Evolutionary conservation across 2,888 invertebrate species (phyloP).

Genomic region (Bombylius major): DNA sequence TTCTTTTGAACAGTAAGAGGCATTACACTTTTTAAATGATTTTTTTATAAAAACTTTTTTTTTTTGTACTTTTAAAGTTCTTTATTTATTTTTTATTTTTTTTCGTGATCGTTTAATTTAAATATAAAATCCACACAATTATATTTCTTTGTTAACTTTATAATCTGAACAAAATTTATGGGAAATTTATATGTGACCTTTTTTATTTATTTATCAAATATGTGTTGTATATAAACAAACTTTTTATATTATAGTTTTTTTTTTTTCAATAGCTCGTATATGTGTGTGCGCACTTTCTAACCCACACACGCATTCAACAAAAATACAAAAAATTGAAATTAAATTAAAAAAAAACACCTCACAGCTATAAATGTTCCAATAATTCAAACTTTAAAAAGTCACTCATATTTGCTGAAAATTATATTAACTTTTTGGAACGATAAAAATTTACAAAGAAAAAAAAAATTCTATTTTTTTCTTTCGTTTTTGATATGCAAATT

Average conservation of each 20-base stretch:
- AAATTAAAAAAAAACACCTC: neutral
- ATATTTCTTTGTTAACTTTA: too few relatives aligned
- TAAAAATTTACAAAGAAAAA: too few relatives aligned
- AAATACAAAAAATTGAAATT: neutral
- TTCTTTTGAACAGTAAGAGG: slow-evolving; percentile 9
- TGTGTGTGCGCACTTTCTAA: too few relatives aligned
- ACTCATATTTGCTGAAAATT: slow-evolving; percentile 23
- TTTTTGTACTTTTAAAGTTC: neutral
- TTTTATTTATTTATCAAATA: too few relatives aligned
- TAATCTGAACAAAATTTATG: too few relatives aligned
- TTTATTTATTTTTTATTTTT: too few relatives aligned
- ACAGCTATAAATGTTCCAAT: slow-evolving; percentile 29
- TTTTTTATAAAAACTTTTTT: neutral
- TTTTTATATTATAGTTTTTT: neutral
- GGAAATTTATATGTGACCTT: too few relatives aligned
- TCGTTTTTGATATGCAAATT: too few relatives aligned
- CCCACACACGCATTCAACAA: neutral
- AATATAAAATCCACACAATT: too few relatives aligned
- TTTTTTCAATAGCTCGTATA: neutral
- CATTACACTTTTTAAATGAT: slow-evolving; percentile 12
- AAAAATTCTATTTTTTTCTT: too few relatives aligned
- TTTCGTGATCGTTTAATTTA: too few relatives aligned
- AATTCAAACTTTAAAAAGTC: slow-evolving; percentile 18
- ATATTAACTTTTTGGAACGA: neutral
- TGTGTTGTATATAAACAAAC: neutral